phyloP scores from a whole-genome alignment of 2,113 vertebrate genomes.

The Bombycilla garrulus region DNA sequence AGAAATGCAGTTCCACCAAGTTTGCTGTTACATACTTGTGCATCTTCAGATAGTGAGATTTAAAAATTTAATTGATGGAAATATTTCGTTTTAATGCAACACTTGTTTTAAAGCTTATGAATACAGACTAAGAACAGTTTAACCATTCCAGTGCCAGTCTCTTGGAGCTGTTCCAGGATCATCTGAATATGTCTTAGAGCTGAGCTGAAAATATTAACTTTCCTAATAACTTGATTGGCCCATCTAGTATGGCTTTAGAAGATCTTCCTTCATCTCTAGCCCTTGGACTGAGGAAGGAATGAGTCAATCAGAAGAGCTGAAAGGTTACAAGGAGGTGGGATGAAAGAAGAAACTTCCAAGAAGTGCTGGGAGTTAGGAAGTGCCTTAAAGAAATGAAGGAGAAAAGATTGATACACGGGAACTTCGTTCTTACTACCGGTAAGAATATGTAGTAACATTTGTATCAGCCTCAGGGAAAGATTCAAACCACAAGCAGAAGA shows the following conservation, averaged over 20 bases:
- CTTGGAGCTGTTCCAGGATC: background rate
- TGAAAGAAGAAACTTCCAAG: background rate
- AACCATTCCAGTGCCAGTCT: background rate
- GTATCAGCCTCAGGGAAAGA: background rate
- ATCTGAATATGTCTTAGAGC: background rate
- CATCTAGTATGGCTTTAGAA: background rate
- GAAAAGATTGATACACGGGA: background rate
- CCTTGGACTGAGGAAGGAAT: background rate
- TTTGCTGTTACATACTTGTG: background rate
- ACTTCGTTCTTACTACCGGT: background rate
- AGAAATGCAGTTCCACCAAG: background rate
- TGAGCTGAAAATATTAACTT: background rate
- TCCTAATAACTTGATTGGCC: background rate
- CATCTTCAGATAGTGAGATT: background rate
- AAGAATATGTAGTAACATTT: background rate
- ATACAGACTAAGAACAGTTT: background rate
- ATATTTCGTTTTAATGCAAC: background rate
- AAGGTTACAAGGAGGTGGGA: background rate
- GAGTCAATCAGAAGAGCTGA: background rate
- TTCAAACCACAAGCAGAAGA: background rate
- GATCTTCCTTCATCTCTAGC: background rate
- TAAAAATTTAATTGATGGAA: background rate
- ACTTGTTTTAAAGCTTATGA: background rate
- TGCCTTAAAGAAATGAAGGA: background rate
- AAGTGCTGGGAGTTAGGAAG: background rate